phyloP scores from a whole-genome alignment of 2,888 invertebrate species.

The Eupithecia vulgata region DNA sequence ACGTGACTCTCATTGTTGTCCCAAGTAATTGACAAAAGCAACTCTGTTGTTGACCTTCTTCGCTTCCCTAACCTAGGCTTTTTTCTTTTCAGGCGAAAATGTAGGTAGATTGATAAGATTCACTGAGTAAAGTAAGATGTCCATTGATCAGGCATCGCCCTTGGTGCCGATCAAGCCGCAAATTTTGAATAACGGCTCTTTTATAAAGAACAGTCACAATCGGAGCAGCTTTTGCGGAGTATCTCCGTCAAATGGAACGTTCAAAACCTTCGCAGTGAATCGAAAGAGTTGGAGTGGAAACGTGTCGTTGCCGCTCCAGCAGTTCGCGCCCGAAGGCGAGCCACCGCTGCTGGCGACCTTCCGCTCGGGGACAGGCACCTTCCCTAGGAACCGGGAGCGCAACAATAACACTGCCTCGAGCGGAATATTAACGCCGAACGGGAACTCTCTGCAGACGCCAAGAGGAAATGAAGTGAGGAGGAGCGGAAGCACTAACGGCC shows the following conservation, averaged over 20 bases:
- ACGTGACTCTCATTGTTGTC: conserved; percentile 53
- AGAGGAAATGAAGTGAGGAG: conserved; percentile 82
- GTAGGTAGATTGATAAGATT: conserved; percentile 74
- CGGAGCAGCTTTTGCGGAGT: conserved; percentile 83
- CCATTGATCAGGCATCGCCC: conserved; percentile 82
- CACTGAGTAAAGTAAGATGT: conserved; percentile 77
- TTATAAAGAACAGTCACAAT: conserved; percentile 82
- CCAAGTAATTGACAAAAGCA: conserved; percentile 52
- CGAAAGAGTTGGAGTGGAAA: conserved; percentile 84
- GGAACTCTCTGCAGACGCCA: conserved; percentile 77
- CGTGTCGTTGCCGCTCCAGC: conserved; percentile 79
- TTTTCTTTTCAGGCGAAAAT: conserved; percentile 81
- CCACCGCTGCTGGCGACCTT: conserved; percentile 78
- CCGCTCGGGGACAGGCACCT: conserved; percentile 80
- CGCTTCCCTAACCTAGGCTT: conserved; percentile 58
- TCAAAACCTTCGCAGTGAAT: conserved; percentile 80
- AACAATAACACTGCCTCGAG: conserved; percentile 76
- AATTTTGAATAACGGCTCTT: conserved; percentile 79
- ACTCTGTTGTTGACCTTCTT: conserved; percentile 61
- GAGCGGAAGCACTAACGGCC: conserved; percentile 80
- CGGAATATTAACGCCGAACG: conserved; percentile 82
- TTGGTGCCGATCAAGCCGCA: conserved; percentile 82
- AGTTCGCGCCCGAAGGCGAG: conserved; percentile 73
- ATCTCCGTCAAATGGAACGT: conserved; percentile 76
- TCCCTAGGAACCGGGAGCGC: conserved; percentile 79